Base-by-base conservation (phyloP, 1,140 invertebrate genomes). In the Drosophila leontia region DNA sequence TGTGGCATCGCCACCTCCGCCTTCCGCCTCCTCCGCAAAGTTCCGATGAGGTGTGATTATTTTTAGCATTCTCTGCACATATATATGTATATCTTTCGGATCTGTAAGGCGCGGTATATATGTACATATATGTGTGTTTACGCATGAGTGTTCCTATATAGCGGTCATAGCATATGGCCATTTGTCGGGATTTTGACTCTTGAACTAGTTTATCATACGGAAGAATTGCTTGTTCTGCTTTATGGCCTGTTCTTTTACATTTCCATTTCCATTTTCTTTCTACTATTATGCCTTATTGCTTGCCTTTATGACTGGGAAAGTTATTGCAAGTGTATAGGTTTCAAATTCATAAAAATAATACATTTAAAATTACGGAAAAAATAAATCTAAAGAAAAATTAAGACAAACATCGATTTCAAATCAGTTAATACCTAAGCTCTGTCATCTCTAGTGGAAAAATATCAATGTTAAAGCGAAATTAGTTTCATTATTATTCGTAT, bases 11-110 rank as follows among this genome's bases (percentile, higher is more conserved):
- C 41, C 45, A 41, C 44, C 53, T 26, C 41, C 34, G 17, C 41
- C 62, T 9, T 63, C 41, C 75, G 67, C 56, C 50, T 51, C 55
- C 56, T 69, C 63, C 56, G 50, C 62, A 78, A 60, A 69, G 75
- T 78, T 78, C 29, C 51, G 75, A 68, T 50, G 65, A 78, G 75
- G 75, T 78, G 75, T 56, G 55, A 60, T 76, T 78, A 78, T 78
- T 78, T 78, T 69, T 78, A 78, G 75, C 74, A 55, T 41, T n/a
- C 48, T 61, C 15, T 9, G 19, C 32, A 15, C 6, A 23, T 37
- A 50, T 26, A 37, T 29, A 53, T 5, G 26, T n/a, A 75, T 64
- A 72, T 72, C 29, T 51, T 69, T 44, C 4, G 29, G 47, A 70
- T 70, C 42, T 70, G 34, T 53, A 37, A 51, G 47, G 65, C 51